Evolutionary conservation across 2,888 invertebrate genomes (phyloP).

Genomic region (Branchipolynoe longqiensis): DNA sequence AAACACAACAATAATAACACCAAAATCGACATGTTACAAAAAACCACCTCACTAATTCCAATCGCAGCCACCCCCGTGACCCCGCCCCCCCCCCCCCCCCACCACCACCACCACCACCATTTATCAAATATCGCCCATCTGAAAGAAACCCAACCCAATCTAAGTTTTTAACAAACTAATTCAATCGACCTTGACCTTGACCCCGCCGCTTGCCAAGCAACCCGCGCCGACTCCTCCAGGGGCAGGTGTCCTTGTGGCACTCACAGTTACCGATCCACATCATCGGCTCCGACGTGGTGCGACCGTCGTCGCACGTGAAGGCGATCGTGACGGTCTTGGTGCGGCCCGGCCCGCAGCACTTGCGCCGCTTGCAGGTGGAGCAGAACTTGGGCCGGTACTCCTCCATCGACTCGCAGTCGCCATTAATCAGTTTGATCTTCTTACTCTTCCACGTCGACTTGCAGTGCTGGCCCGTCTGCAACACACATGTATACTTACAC

Average conservation of each 20-base stretch:
- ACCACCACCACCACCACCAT: no score
- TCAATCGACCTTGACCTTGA: no score
- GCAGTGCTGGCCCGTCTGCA: constrained; percentile 58
- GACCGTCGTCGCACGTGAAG: constrained; percentile 72
- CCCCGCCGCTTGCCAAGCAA: no score
- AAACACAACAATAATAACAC: no score
- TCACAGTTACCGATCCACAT: constrained; percentile 69
- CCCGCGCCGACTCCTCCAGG: constrained; percentile 32
- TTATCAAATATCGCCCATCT: no score
- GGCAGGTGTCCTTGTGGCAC: constrained; percentile 56
- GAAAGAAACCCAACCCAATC: no score
- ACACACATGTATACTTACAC: no score
- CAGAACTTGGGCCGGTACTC: constrained; percentile 87
- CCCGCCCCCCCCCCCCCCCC: no score
- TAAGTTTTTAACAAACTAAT: no score
- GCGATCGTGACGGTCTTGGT: constrained; percentile 82
- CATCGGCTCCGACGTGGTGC: constrained; percentile 59
- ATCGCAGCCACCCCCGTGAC: no score
- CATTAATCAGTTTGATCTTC: constrained; percentile 24
- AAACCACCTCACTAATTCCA: no score
- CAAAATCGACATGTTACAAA: no score
- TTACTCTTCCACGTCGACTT: constrained; percentile 48
- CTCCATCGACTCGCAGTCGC: constrained; percentile 85
- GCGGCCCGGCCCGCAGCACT: constrained; percentile 86
- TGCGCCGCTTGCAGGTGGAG: constrained; percentile 84